Evolutionary conservation across 2,888 invertebrate species (phyloP).

Genomic region (Resseliella maxima): DNA sequence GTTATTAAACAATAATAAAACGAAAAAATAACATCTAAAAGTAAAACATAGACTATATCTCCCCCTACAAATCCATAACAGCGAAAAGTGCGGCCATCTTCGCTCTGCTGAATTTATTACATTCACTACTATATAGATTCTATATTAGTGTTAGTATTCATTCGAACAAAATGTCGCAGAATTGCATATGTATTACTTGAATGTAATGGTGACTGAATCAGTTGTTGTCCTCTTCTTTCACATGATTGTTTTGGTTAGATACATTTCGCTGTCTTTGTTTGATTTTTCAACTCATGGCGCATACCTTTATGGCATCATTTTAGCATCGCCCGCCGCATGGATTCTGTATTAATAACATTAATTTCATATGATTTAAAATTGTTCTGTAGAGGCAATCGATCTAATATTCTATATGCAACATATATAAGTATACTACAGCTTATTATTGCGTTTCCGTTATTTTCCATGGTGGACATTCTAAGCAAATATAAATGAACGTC

Average conservation of each 20-base stretch:
- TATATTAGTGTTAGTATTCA: background rate
- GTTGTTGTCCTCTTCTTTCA: background rate
- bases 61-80: conserved; percentile 4
- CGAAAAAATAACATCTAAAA: background rate
- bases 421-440: background rate
- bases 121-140: background rate
- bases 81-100: conserved; percentile 49
- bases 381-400: background rate
- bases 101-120: background rate
- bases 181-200: background rate
- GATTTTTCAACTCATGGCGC: background rate
- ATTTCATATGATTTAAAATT: background rate
- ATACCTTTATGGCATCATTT: conserved; percentile 29
- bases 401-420: background rate
- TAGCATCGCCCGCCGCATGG: background rate
- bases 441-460: background rate
- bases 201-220: background rate
- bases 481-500: too few species aligned
- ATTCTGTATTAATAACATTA: background rate
- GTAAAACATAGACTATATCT: background rate
- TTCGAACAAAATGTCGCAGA: too few species aligned
- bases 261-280: background rate
- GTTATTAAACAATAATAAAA: background rate
- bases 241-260: conserved; percentile 28
- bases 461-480: too few species aligned